A percentile compares a stretch with the other conserved stretches of the same genome.
Conservation (phyloP, 1,140 invertebrate genomes). For the Penaeus vannamei region DNA sequence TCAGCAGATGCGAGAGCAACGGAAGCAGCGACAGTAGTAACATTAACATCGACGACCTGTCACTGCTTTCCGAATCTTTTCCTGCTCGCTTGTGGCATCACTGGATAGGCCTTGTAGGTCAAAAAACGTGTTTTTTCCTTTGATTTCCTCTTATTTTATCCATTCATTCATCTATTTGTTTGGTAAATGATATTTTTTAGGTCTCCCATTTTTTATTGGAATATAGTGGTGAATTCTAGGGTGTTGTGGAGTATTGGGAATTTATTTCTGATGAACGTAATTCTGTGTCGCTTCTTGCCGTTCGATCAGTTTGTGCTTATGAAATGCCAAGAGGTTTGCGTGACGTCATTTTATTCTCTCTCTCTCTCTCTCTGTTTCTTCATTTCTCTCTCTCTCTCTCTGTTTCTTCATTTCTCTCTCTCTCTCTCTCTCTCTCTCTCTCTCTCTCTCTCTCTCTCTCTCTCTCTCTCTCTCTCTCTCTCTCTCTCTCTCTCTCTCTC, state of each 20-base stretch:
- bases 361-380: not conserved
- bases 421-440: not conserved
- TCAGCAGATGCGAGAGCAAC: conserved; percentile 35
- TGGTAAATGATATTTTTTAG: not conserved
- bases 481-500: not conserved
- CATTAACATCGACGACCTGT: conserved; percentile 58
- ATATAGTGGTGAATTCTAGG: too few species aligned
- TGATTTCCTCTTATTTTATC: not conserved
- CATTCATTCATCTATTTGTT: not conserved
- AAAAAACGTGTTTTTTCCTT: not conserved
- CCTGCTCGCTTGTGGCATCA: conserved; percentile 56
- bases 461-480: not conserved
- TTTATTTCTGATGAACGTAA: not conserved
- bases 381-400: not conserved
- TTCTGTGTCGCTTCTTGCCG: not conserved
- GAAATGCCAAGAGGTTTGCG: too few species aligned
- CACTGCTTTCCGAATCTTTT: conserved; percentile 50
- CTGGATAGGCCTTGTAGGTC: conserved; percentile 58
- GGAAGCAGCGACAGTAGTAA: conserved; percentile 44
- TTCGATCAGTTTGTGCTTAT: not conserved
- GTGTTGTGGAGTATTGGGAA: not conserved
- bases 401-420: not conserved
- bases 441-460: not conserved
- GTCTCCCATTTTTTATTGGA: too few species aligned
- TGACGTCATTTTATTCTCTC: not conserved